phyloP scores from a whole-genome alignment of 2,888 invertebrate species.

The Lepidonotus clava region DNA sequence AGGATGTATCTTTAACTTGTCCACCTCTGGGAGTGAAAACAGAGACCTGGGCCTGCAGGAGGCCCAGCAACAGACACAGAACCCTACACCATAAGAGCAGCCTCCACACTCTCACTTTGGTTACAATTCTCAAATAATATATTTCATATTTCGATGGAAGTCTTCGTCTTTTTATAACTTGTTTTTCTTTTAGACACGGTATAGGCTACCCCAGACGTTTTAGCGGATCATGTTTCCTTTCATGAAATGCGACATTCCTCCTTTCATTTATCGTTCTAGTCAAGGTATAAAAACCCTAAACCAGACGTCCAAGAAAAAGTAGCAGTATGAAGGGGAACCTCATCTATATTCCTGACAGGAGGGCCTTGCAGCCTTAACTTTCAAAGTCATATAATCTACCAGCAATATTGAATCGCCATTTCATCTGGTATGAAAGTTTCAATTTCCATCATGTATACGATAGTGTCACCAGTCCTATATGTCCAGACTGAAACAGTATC shows the following conservation, averaged over 20 bases:
- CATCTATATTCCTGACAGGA: neutral
- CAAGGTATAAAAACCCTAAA: neutral
- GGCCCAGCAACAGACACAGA: too few relatives aligned
- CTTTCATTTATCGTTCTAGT: constrained; percentile 15
- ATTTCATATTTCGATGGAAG: too few relatives aligned
- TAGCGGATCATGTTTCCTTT: neutral
- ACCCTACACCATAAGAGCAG: neutral
- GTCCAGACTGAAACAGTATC: too few relatives aligned
- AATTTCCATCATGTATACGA: too few relatives aligned
- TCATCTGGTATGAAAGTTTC: too few relatives aligned
- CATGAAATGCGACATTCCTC: neutral
- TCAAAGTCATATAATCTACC: too few relatives aligned
- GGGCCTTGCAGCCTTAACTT: neutral
- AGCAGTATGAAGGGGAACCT: neutral
- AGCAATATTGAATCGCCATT: too few relatives aligned
- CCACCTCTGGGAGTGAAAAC: neutral
- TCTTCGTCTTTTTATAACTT: too few relatives aligned
- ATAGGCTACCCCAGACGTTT: neutral
- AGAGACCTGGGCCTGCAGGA: neutral
- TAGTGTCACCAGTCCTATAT: too few relatives aligned
- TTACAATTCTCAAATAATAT: neutral
- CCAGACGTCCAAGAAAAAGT: neutral
- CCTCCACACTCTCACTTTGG: neutral
- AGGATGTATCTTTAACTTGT: constrained; percentile 12
- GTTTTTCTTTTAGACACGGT: too few relatives aligned